Conservation (phyloP, 2,113 vertebrate species). For the Mormoops blainvillei region DNA sequence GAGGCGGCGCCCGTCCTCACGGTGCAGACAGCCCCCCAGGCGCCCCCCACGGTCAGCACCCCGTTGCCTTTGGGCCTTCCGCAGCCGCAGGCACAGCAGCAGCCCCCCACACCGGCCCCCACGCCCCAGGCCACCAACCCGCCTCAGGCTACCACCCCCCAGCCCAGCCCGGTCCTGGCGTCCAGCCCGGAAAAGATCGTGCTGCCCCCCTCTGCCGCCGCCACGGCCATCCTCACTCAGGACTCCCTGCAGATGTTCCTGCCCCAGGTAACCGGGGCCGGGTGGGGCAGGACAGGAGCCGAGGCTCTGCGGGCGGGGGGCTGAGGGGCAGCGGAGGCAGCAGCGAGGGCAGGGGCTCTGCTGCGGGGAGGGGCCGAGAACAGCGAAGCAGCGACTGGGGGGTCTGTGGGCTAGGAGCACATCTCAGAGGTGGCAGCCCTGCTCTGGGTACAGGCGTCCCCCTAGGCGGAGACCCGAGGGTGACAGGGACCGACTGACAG, state of each 20-base stretch:
- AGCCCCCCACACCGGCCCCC: constrained; percentile 51
- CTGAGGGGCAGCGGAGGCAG: background rate
- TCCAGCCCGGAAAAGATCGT: constrained; percentile 90
- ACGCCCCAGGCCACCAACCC: constrained; percentile 70
- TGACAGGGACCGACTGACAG: background rate
- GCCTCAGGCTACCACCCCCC: constrained; percentile 78
- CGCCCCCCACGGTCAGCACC: constrained; percentile 72
- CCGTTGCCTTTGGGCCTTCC: constrained; percentile 73
- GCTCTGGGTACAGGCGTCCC: fast-evolving
- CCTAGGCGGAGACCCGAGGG: fast-evolving
- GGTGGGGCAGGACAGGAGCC: fast-evolving
- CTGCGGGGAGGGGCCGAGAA: fast-evolving
- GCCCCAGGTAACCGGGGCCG: constrained; percentile 86
- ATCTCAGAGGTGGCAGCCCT: background rate
- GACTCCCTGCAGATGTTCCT: constrained; percentile 96
- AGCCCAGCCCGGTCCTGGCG: constrained; percentile 75
- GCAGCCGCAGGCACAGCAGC: constrained; percentile 74
- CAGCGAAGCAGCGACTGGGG: background rate
- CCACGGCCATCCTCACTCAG: constrained; percentile 89
- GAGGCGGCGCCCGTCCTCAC: constrained; percentile 51
- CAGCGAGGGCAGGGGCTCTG: fast-evolving
- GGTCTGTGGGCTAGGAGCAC: fast-evolving
- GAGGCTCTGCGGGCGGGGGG: background rate
- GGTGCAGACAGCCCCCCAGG: constrained; percentile 72
- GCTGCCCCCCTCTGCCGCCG: constrained; percentile 75